Evolutionary conservation across 2,888 invertebrate species (phyloP), one percentile per base, ranked within the genome.

Genomic region (Spatulosminthurus flaviceps): DNA sequence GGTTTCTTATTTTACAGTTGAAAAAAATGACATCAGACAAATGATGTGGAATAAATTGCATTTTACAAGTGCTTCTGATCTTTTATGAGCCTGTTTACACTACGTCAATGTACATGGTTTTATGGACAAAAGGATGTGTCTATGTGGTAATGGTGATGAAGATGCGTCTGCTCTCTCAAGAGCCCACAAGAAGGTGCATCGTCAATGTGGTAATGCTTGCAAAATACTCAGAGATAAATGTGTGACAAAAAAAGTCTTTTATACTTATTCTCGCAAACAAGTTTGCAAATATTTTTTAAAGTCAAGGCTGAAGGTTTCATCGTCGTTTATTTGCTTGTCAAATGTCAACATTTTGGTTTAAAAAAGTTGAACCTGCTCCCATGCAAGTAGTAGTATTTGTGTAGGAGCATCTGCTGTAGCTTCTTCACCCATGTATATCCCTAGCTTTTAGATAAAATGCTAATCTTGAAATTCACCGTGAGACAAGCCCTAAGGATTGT

Each of bases 251-350:
- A n/a, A 51, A 51, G 1, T 41, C 41, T 9, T 19, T 13, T 51
- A n/a, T 51, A n/a, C 16, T 51, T 51, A 51, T 51, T 51, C 41
- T 13, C 16, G 16, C 19, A 51, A 51, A 51, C 51, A 51, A 51
- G 51, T 51, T 51, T 51, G 51, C 16, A 51, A 51, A 51, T 51
- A 51, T 51, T 51, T n/a, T n/a, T 51, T 51, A 51, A 51, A 51
- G 51, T 51, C 51, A 51, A 51, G 51, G 51, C 51, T 51, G n/a
- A 13, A n/a, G n/a, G 16, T n/a, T 4, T 41, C 41, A 9, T 51
- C 19, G 51, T 51, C 51, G 5, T 16, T 51, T 19, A 5, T 13
- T 51, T 51, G 16, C 5, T 51, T 51, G 51, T 19, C 51, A 51
- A 51, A 51, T 51, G 51, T 51, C 51, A 51, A 51, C 51, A 51